Evolutionary conservation across 1,140 invertebrate genomes (phyloP), one percentile per base, ranked within the genome.

Genomic region (Dendroctonus ponderosae): DNA sequence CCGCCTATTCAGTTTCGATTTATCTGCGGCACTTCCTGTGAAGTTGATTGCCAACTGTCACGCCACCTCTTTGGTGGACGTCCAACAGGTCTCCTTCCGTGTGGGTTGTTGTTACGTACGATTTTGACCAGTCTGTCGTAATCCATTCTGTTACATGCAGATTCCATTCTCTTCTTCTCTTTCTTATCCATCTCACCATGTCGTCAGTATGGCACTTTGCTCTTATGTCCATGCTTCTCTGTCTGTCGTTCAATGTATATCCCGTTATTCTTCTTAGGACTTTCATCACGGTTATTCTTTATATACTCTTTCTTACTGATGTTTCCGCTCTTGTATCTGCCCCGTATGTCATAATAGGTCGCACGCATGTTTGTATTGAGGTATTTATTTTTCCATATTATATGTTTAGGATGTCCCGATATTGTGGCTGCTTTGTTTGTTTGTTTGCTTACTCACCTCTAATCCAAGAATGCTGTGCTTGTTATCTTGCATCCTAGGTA

Each of bases 1-100:
- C n/a, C n/a, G n/a, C n/a, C n/a, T n/a, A n/a, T n/a, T n/a, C n/a
- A n/a, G n/a, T n/a, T n/a, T n/a, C n/a, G n/a, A 44, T 44, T n/a
- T 44, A 7, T 44, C 43, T 44, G 43, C 43, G n/a, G 43, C 43
- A 44, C 43, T 44, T 44, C 43, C n/a, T 44, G 43, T 44, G 43
- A 44, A 44, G 43, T 44, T 44, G 43, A 44, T 44, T 44, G 43
- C 43, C 43, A 44, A 44, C 43, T 44, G 43, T 44, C 43, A 44
- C 7, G 43, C n/a, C 43, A 44, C n/a, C 43, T 44, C 43, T 44
- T 44, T 44, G 43, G 43, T 44, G 43, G 43, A 8, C 43, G 43
- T 44, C 43, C 7, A 44, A 44, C n/a, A 44, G 43, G n/a, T 44
- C 43, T 44, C n/a, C 43, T 44, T 44, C 43, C 43, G 7, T 44